Percentiles rank a stretch among this genome's conserved stretches.
Conservation (phyloP, 2,797 vertebrate species). For the Acanthopagrus latus region DNA sequence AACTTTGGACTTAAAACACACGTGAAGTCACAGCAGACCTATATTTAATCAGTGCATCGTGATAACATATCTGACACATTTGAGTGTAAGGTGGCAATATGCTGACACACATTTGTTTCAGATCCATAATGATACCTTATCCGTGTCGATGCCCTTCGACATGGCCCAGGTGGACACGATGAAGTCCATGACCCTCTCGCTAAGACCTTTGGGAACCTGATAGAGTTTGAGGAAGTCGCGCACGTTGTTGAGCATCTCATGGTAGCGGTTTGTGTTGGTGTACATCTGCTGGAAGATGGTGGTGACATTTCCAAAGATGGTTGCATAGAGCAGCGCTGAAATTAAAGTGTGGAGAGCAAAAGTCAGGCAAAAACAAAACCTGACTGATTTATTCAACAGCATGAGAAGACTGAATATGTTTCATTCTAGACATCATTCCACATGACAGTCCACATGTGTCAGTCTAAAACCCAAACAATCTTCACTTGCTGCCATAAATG, state of each 20-base stretch:
- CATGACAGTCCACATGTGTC: neutral
- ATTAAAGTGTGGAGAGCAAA: neutral
- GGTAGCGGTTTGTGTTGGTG: constrained; percentile 99
- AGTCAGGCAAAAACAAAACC: neutral
- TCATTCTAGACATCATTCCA: neutral
- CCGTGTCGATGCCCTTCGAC: constrained; percentile 99
- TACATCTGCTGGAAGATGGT: constrained; percentile 99
- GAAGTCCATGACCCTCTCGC: constrained; percentile 99
- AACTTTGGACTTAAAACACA: constrained; percentile 14
- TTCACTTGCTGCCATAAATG: too few species aligned
- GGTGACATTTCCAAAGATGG: constrained; percentile 99
- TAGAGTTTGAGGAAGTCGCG: constrained; percentile 98
- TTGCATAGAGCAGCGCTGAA: constrained; percentile 91
- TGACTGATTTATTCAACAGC: neutral
- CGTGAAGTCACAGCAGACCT: neutral
- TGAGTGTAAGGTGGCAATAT: neutral
- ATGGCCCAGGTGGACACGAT: constrained; percentile 99
- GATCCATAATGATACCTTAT: constrained; percentile 88
- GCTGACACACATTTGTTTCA: neutral
- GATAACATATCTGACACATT: neutral
- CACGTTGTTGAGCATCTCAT: constrained; percentile 99
- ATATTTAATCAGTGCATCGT: neutral
- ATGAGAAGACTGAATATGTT: neutral
- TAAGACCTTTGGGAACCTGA: constrained; percentile 98
- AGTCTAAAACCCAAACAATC: too few species aligned